Conservation (phyloP, 2,113 vertebrate species). For the Laticauda colubrina region DNA sequence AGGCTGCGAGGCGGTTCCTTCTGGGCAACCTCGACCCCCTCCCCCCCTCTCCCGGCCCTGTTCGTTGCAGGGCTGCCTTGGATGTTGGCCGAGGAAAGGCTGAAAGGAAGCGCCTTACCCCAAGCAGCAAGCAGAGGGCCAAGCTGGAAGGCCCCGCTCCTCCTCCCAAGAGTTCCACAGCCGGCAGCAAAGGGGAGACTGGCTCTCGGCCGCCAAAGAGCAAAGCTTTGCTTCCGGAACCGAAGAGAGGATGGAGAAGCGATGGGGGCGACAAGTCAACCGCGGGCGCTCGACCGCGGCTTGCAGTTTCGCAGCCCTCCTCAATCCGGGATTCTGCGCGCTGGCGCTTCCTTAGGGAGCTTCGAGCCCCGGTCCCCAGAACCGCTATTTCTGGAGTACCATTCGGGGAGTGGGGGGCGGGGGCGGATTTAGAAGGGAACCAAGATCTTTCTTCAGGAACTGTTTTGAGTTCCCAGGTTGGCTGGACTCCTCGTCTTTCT, state of each 20-base stretch:
- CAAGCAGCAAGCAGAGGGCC: slow-evolving; percentile 88
- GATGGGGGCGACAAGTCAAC: slow-evolving; percentile 80
- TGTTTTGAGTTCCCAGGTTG: background rate
- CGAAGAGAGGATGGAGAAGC: slow-evolving; percentile 94
- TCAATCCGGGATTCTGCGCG: background rate
- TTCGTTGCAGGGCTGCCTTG: slow-evolving; percentile 83
- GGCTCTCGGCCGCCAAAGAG: slow-evolving; percentile 93
- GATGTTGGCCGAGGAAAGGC: slow-evolving; percentile 83
- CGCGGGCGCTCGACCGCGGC: slow-evolving; percentile 81
- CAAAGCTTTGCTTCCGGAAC: slow-evolving; percentile 99
- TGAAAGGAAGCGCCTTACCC: slow-evolving; percentile 91
- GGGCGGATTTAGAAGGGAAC: background rate
- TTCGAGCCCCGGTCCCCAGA: background rate
- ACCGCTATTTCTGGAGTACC: background rate
- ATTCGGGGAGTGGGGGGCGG: background rate
- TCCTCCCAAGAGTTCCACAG: slow-evolving; percentile 93
- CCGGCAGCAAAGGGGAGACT: slow-evolving; percentile 89
- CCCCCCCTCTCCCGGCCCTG: slow-evolving; percentile 31
- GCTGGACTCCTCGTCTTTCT: background rate
- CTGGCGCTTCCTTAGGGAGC: background rate
- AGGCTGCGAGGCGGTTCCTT: background rate
- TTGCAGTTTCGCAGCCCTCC: slow-evolving; percentile 35
- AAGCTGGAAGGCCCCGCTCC: slow-evolving; percentile 91
- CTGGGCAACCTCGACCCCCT: background rate
- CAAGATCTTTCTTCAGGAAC: background rate